Evolutionary conservation across 2,888 invertebrate genomes (phyloP).

Genomic region (Listrodromus nycthemerus): DNA sequence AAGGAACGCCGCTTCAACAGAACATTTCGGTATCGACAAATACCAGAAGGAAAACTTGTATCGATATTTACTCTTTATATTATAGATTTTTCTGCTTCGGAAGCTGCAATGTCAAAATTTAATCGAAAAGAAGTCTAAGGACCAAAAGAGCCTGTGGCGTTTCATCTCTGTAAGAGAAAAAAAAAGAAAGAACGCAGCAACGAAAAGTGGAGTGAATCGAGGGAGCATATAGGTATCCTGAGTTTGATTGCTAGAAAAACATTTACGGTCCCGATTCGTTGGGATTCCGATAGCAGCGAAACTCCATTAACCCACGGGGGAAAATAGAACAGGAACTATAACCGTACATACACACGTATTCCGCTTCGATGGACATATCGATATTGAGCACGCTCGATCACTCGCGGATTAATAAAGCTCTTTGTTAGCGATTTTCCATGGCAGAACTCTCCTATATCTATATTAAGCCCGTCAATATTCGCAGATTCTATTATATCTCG

Average conservation of each 20-base stretch:
- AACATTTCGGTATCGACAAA: not conserved
- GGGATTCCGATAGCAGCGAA: constrained; percentile 63
- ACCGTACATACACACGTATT: constrained; percentile 11
- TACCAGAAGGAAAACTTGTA: not conserved
- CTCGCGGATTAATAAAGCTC: constrained; percentile 23
- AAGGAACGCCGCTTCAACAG: not conserved
- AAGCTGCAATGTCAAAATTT: constrained; percentile 67
- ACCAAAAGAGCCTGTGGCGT: constrained; percentile 24
- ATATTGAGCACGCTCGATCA: constrained; percentile 13
- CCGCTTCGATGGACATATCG: constrained; percentile 15
- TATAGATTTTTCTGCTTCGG: not conserved
- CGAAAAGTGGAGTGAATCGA: not conserved
- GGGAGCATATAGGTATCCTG: constrained; percentile 28
- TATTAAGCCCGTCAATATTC: constrained; percentile 31
- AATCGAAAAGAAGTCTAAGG: constrained; percentile 77
- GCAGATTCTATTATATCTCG: constrained; percentile 19
- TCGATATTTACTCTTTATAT: not conserved
- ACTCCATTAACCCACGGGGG: constrained; percentile 75
- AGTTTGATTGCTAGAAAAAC: constrained; percentile 72
- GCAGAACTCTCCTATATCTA: constrained; percentile 14
- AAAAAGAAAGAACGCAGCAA: constrained; percentile 1
- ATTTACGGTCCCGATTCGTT: constrained; percentile 65
- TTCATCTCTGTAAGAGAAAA: not conserved
- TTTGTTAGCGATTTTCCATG: constrained; percentile 13
- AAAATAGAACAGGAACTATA: constrained; percentile 73